Evolutionary conservation across 2,888 invertebrate genomes (phyloP).

Genomic region (Halictus ligatus): DNA sequence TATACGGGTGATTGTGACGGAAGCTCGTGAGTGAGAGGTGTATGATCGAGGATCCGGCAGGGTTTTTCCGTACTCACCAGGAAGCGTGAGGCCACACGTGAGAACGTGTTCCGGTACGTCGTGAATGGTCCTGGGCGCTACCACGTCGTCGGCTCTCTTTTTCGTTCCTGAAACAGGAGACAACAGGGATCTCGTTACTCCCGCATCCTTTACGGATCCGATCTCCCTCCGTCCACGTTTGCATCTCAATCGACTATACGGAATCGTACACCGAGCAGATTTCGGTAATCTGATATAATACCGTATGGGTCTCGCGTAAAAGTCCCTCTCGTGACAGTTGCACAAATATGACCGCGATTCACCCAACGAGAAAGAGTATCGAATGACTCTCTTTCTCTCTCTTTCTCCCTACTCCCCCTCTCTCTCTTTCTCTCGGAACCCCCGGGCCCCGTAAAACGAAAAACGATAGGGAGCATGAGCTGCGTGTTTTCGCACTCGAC

Average conservation of each 20-base stretch:
- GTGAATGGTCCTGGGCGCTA: constrained; percentile 87
- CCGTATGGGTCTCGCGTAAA: constrained; percentile 30
- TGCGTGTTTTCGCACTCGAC: background rate
- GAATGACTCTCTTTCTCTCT: constrained; percentile 31
- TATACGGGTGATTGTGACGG: background rate
- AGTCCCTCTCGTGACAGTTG: constrained; percentile 51
- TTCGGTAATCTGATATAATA: constrained; percentile 62
- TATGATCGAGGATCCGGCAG: background rate
- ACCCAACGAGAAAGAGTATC: constrained; percentile 41
- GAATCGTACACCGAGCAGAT: constrained; percentile 58
- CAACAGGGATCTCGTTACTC: constrained; percentile 60
- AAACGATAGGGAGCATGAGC: constrained; percentile 12
- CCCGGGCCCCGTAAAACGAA: background rate
- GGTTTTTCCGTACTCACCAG: constrained; percentile 85
- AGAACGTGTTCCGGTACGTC: constrained; percentile 89
- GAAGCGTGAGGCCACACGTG: constrained; percentile 89
- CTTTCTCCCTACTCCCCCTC: too few relatives aligned
- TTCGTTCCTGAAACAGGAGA: constrained; percentile 83
- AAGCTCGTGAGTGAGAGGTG: background rate
- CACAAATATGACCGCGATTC: constrained; percentile 56
- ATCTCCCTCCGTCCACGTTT: constrained; percentile 43
- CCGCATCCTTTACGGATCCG: constrained; percentile 57
- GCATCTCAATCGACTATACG: constrained; percentile 58
- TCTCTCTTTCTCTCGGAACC: too few relatives aligned
- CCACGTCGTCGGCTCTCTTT: constrained; percentile 85